A percentile compares a stretch with the other conserved stretches of the same genome.
phyloP scores from a whole-genome alignment of 2,888 invertebrate species.

The Steinernema carpocapsae region DNA sequence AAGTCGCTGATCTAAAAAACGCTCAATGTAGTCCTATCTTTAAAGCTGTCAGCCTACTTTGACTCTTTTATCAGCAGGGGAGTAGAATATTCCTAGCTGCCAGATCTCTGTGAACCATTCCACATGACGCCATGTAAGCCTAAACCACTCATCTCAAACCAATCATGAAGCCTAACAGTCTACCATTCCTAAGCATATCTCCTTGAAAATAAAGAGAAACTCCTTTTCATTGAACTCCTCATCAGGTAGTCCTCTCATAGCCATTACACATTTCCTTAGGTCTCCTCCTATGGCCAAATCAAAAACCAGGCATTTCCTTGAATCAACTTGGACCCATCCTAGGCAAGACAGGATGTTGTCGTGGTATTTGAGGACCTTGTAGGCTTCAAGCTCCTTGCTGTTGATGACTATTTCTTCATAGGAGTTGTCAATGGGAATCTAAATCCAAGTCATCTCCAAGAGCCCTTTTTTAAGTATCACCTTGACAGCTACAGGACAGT shows the following conservation, averaged over 20 bases:
- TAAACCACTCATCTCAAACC: slow-evolving; percentile 23
- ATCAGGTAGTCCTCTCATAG: neutral
- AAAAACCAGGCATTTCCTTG: slow-evolving; percentile 32
- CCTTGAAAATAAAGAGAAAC: slow-evolving; percentile 28
- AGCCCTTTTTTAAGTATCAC: neutral
- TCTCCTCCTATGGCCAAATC: slow-evolving; percentile 27
- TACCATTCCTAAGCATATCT: slow-evolving; percentile 37
- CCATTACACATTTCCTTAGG: slow-evolving; percentile 1
- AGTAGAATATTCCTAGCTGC: slow-evolving; percentile 36
- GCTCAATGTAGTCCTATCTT: neutral
- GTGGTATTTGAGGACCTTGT: neutral
- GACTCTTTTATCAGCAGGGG: slow-evolving; percentile 32
- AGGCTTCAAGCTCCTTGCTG: neutral
- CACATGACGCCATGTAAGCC: slow-evolving; percentile 32
- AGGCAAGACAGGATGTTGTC: slow-evolving; percentile 12
- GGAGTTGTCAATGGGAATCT: slow-evolving; percentile 3
- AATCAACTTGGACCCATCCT: slow-evolving; percentile 14
- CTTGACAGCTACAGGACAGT: slow-evolving; percentile 33
- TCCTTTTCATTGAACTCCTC: slow-evolving; percentile 34
- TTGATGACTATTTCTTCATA: neutral
- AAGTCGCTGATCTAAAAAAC: slow-evolving; percentile 33
- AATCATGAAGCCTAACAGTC: neutral
- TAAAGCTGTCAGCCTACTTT: slow-evolving; percentile 3
- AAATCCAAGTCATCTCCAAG: neutral
- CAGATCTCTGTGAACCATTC: slow-evolving; percentile 37